Base-by-base conservation (phyloP, 2,888 invertebrate genomes). In the Gibbula magus region DNA sequence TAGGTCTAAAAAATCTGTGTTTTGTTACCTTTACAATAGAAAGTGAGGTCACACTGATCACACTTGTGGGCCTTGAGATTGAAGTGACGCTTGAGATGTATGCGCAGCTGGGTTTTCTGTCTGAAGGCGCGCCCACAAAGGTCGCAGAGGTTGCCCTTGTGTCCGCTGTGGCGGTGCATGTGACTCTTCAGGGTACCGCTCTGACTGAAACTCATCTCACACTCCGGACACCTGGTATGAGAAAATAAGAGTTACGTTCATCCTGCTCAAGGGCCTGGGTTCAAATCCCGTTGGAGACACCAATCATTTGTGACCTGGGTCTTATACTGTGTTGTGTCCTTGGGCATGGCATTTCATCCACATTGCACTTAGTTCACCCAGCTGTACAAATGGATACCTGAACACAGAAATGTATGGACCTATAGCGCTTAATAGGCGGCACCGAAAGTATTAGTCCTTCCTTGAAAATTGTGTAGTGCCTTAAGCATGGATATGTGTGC, bases 61-160 rank as follows among this genome's bases (percentile, higher is more conserved):
- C 99, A 99, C 0, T 97, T 97, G 92, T 97, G 99, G 0, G 98
- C 98, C 89, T 98, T 98, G 90, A 97, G 96, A 89, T 98, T 97
- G 91, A 97, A 97, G 93, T 99, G 98, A 2, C 98, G 97, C 94
- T 98, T 97, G 97, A 98, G 98, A 94, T 99, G 98, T 92, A 98
- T 98, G 0, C 98, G 98, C 66, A 99, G 94, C 92, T 99, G 99
- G 94, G 98, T 98, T 86, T 97, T 94, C 94, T 93, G 93, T 91
- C 97, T 97, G 93, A 97, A 97, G 0, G 97, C 97, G 91, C 90
- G 97, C 89, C 96, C 96, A 93, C 97, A 98, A 77, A 97, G 95
- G 84, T 95, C 95, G 93, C 99, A 99, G 93, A 99, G 98, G 94
- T 97, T 98, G 0, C 97, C 97, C 92, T 99, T 99, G 91, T 98